Base-by-base conservation (phyloP, 2,113 vertebrate genomes). In the Bolborhynchus lineola region DNA sequence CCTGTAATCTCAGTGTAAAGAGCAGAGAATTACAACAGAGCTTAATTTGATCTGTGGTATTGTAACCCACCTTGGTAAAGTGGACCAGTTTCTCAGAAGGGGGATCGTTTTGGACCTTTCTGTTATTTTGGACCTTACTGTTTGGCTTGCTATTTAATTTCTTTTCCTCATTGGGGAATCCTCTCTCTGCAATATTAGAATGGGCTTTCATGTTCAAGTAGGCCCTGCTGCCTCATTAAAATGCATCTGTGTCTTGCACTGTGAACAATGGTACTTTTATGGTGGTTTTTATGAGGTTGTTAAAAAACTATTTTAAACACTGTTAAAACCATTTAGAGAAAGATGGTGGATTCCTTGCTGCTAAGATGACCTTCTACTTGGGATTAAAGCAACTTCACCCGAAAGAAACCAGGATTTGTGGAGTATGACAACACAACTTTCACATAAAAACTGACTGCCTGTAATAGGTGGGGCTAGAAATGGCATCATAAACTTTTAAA, bases 221-320 rank as follows among this genome's bases (percentile, higher is more conserved):
- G 93, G 72, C 93, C 88, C 96, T 91, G 79, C 77, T 97, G 96
- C 94, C 65, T 93, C 92, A 96, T 97, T 93, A 97, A 97, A 97
- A 96, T 87, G 94, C 95, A 92, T 88, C 95, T 85, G 68, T 87
- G 88, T 89, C 91, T 95, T 88, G 90, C 93, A 88, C 47, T 65
- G 57, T 95, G 93, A 97, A 96, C 93, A 91, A 16, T 39, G 47
- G 79, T 92, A 93, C 89, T 94, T 95, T 93, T 93, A 92, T 11
- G 2, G 70, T 70, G 62, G 46, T 96, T 92, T 96, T 97, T 97
- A 96, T 44, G 57, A 90, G 91, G 94, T 65, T 90, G 77, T 94
- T 97, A 97, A 96, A 96, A 96, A 92, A 72, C 37, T 97, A 90
- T 93, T 97, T 97, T 82, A 95, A 98, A 97, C 74, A 85, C 65